These are phyloP conservation scores for Automeris io DNA, from an alignment of 2,888 invertebrate species.

Conservation along the genomic window DNA sequence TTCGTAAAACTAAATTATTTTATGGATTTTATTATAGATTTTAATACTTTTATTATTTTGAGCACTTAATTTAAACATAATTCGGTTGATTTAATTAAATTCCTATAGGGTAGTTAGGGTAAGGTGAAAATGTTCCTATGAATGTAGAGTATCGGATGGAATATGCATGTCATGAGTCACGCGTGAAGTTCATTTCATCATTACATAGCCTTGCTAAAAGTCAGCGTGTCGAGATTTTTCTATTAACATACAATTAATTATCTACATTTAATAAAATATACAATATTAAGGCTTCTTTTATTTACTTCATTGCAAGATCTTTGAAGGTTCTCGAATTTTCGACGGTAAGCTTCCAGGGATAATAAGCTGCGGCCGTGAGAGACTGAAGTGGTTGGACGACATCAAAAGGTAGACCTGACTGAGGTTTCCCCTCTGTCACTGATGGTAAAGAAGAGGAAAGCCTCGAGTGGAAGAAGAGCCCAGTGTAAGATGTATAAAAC, in stretches of 20 bases:
- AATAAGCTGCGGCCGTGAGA: too few species aligned
- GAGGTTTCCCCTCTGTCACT: too few species aligned
- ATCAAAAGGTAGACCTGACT: too few species aligned
- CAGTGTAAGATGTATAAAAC: too few species aligned
- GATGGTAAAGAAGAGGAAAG: too few species aligned
- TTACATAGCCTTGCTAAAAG: conserved; percentile 55
- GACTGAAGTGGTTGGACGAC: too few species aligned
- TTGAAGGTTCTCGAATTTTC: background rate
- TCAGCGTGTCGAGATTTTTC: conserved; percentile 62
- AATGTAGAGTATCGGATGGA: conserved; percentile 41
- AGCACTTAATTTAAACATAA: background rate
- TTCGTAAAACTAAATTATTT: too few species aligned
- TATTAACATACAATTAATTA: conserved; percentile 58
- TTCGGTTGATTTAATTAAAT: too few species aligned
- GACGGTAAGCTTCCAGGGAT: background rate
- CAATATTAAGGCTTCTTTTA: conserved; percentile 23
- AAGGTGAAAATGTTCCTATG: conserved; percentile 77
- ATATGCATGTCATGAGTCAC: conserved; percentile 26
- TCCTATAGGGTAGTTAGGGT: conserved; percentile 33
- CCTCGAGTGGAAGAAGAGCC: too few species aligned
- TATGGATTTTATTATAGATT: too few species aligned
- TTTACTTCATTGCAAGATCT: conserved; percentile 9
- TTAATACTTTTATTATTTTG: background rate
- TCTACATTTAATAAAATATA: conserved; percentile 52
- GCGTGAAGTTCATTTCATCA: conserved; percentile 54